Evolutionary conservation across 2,113 vertebrate species (phyloP).

Genomic region (Danio rerio): DNA sequence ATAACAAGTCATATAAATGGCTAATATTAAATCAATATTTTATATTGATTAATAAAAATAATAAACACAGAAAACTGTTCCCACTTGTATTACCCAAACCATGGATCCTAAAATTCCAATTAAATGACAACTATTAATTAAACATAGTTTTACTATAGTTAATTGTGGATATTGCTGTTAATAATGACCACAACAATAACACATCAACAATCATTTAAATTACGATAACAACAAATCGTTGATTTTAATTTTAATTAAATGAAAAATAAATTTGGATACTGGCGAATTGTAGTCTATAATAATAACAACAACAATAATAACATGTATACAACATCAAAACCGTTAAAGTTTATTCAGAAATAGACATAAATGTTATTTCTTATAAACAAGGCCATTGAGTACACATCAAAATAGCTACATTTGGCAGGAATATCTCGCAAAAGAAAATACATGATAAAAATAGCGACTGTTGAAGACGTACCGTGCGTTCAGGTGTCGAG

Average conservation of each 20-base stretch:
- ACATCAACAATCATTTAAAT: not conserved
- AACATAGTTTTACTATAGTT: no score
- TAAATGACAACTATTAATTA: no score
- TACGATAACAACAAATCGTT: not conserved
- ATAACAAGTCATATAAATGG: not conserved
- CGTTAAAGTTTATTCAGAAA: not conserved
- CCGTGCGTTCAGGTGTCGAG: not conserved
- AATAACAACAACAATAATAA: not conserved
- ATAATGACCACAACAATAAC: no score
- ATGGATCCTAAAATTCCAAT: no score
- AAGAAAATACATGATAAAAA: not conserved
- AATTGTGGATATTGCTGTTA: no score
- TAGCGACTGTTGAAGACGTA: not conserved
- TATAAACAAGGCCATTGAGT: slow-evolving; percentile 16
- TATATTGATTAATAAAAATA: no score
- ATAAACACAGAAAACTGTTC: no score
- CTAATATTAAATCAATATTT: not conserved
- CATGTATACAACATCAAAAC: no score
- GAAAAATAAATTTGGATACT: not conserved
- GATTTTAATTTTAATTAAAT: not conserved
- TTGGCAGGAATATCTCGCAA: no score
- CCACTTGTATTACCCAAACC: no score
- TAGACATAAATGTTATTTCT: not conserved
- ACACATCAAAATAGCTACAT: not conserved
- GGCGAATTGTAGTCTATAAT: not conserved